Evolutionary conservation across 2,888 invertebrate genomes (phyloP).

Genomic region (Rhimphoctona megacephalus): DNA sequence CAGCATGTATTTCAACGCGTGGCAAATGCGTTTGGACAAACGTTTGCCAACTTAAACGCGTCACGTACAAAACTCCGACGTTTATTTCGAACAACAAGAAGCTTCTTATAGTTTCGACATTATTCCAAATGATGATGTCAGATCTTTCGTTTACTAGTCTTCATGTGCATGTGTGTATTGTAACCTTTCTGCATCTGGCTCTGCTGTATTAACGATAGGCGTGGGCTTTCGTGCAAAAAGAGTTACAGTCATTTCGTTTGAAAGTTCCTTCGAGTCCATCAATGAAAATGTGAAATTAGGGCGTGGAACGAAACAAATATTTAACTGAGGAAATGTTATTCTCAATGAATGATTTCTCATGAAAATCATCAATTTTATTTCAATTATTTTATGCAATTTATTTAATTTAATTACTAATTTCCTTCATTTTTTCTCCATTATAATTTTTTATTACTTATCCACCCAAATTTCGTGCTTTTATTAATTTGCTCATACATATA

Average conservation of each 20-base stretch:
- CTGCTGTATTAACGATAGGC: background rate
- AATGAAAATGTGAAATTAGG: constrained; percentile 12
- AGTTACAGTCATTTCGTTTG: background rate
- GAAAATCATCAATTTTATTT: background rate
- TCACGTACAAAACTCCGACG: constrained; percentile 62
- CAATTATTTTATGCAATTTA: background rate
- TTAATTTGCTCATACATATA: background rate
- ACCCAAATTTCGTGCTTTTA: background rate
- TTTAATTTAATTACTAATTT: background rate
- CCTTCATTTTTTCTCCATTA: background rate
- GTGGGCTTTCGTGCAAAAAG: constrained; percentile 11
- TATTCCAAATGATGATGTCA: constrained; percentile 73
- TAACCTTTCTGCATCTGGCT: background rate
- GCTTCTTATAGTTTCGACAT: constrained; percentile 64
- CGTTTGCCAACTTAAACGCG: constrained; percentile 62
- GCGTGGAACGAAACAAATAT: background rate
- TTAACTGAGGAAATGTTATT: background rate
- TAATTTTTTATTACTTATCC: background rate
- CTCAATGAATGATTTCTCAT: background rate
- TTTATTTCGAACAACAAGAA: constrained; percentile 63
- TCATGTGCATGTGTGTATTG: constrained; percentile 24
- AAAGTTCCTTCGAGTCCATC: constrained; percentile 3
- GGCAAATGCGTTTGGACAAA: constrained; percentile 62
- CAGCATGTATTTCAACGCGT: constrained; percentile 44
- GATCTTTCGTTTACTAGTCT: constrained; percentile 20